Base-by-base conservation (phyloP, 64 coral and sea anemone genomes). In the Pachyseris speciosa region DNA sequence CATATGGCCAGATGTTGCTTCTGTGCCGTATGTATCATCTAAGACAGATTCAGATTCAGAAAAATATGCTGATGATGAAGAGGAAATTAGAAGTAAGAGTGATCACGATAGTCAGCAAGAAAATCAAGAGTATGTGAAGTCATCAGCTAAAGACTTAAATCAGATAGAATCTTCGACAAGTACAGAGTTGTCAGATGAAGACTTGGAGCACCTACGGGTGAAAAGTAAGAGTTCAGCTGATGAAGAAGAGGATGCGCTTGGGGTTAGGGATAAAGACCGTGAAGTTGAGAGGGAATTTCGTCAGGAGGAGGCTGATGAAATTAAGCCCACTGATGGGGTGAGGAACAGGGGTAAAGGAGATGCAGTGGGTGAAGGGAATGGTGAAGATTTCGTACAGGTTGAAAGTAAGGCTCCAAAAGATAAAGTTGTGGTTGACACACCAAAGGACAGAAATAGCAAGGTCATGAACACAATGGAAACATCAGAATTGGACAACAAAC, bases 161-260 rank as follows among this genome's bases (percentile, higher is more conserved):
- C 51, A 55, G 51, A 55, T 61, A 5, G 22, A 4, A 61, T 25
- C 58, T 61, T 11, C 10, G 19, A 20, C 33, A 39, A 20, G 22
- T 7, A 1, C 9, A 27, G 45, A 33, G 45, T 25, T 77, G 26
- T 77, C 74, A 52, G 74, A 77, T 52, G 74, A 77, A 16, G 74
- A 53, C 15, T 32, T 77, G 45, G 47, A 77, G 28, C 74, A 77
- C 44, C 42, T 77, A 25, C 74, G 74, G 44, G 74, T 77, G 13
- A 77, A 77, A 77, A 32, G 47, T 12, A 77, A 77, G 29, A 11
- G n/a, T 17, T 30, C 8, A 8, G 3, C 8, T 0, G 27, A 61
- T 17, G 74, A 53, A 36, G 6, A 77, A 9, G 44, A 33, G 31
- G 16, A 49, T 9, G 7, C 45, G 7, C 0, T 11, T 47, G n/a